These are phyloP conservation scores for Nomia melanderi DNA, from an alignment of 1,140 invertebrate genomes.

Conservation along the genomic window DNA sequence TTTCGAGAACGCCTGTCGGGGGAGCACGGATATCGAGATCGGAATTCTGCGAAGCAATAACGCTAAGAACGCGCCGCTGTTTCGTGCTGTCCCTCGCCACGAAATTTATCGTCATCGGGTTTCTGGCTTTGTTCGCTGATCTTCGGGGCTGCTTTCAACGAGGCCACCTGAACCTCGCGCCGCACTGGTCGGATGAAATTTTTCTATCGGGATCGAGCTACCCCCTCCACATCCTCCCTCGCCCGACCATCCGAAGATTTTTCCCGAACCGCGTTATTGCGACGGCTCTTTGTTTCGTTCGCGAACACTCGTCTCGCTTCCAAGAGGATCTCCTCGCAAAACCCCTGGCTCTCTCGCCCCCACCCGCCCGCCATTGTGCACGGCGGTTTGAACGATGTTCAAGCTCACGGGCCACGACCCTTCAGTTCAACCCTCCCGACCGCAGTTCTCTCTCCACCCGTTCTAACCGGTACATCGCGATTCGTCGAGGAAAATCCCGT, in stretches of 20 bases:
- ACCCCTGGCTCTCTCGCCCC: constrained; percentile 2
- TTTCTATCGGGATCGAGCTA: neutral
- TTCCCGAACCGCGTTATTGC: constrained; percentile 27
- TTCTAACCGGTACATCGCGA: constrained; percentile 46
- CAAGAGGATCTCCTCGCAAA: constrained; percentile 27
- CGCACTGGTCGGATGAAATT: neutral
- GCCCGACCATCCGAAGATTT: too few relatives aligned
- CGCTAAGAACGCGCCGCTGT: constrained; percentile 2
- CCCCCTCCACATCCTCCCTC: too few relatives aligned
- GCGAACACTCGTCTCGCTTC: constrained; percentile 38
- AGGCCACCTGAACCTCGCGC: too few relatives aligned
- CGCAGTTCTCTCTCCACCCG: constrained; percentile 44
- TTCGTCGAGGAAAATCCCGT: constrained; percentile 22
- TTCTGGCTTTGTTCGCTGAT: constrained; percentile 4
- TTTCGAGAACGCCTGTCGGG: neutral
- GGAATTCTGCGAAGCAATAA: constrained; percentile 3
- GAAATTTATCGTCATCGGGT: neutral
- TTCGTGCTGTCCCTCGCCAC: neutral
- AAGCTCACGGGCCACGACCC: constrained; percentile 59
- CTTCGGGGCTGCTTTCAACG: neutral
- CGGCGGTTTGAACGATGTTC: constrained; percentile 67
- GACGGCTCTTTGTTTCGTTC: constrained; percentile 7
- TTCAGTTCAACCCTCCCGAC: constrained; percentile 60
- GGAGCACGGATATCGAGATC: neutral
- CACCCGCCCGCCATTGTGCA: constrained; percentile 50